Percentiles rank a stretch among this genome's conserved stretches.
phyloP scores from a whole-genome alignment of 2,113 vertebrate species.

The Melospiza melodia region DNA sequence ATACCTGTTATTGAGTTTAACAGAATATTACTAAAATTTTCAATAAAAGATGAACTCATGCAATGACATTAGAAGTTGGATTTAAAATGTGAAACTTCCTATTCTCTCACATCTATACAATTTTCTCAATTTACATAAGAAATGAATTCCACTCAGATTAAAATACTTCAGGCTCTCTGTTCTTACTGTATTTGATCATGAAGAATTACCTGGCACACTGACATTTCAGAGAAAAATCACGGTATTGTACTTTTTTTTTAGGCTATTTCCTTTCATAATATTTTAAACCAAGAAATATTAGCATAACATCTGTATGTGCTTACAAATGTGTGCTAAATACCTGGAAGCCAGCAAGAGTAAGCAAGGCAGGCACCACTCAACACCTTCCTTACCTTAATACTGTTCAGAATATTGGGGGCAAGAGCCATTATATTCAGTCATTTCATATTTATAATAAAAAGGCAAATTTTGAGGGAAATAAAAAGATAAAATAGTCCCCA shows the following conservation, averaged over 20 bases:
- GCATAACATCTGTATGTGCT: background rate
- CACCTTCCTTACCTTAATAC: background rate
- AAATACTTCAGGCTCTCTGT: conserved; percentile 5
- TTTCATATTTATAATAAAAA: background rate
- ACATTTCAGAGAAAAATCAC: background rate
- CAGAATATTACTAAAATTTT: conserved; percentile 25
- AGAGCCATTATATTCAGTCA: background rate
- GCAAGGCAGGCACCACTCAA: background rate
- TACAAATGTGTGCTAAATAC: background rate
- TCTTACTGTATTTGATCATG: conserved; percentile 11
- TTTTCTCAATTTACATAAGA: conserved; percentile 28
- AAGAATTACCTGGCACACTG: background rate
- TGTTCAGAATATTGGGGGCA: background rate
- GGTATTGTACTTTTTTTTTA: background rate
- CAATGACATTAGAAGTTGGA: background rate
- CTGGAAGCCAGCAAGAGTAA: background rate
- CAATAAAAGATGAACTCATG: conserved; percentile 14
- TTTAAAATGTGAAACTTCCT: background rate
- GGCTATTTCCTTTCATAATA: background rate
- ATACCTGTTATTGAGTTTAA: conserved; percentile 30
- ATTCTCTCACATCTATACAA: background rate
- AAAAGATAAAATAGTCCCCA: background rate
- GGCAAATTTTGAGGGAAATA: background rate
- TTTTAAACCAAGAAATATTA: background rate
- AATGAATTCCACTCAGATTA: conserved; percentile 7